Evolutionary conservation across 2,113 vertebrate genomes (phyloP), one percentile per base, ranked within the genome.

Genomic region (Heteronetta atricapilla): DNA sequence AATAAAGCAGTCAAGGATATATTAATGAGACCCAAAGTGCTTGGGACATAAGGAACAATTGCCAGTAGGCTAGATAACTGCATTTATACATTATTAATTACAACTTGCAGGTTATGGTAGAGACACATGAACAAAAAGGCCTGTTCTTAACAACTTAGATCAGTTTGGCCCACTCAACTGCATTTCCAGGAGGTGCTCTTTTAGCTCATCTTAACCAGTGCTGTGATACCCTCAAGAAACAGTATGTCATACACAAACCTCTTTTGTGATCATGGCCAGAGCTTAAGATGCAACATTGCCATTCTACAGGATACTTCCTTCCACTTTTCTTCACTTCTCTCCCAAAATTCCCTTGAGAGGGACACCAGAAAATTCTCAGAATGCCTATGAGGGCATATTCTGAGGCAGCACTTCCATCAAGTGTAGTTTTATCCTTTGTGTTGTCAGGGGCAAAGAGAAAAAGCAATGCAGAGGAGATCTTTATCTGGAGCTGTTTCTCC

Each of bases 401-500:
- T 81, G 48, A 78, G 34, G 11, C 50, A 76, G 53, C 8, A 36
- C 14, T 93, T 94, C 8, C 26, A 53, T 76, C 13, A 16, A 58
- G 58, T n/a, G n/a, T 34, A 83, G 10, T 70, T 94, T 94, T 76
- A 66, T 69, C 92, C 56, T 91, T 90, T 46, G n/a, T 34, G 25
- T 16, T 63, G 84, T 73, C 62, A 86, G 88, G 36, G 89, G 90
- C 82, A 70, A 94, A 94, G 63, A 70, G 34, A 86, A 94, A 83
- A 84, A 81, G 64, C 46, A 64, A 42, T n/a, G 55, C 81, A 81
- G 68, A 85, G 58, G 25, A 95, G 72, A 89, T 90, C 46, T n/a
- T 81, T 74, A 87, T 92, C 83, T 86, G 80, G 36, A 86, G 34
- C 62, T 70, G 62, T 92, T 95, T 89, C 69, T 75, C 64, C 55